Evolutionary conservation across 2,888 invertebrate species (phyloP), one percentile per base, ranked within the genome.

Genomic region (Serripes groenlandicus): DNA sequence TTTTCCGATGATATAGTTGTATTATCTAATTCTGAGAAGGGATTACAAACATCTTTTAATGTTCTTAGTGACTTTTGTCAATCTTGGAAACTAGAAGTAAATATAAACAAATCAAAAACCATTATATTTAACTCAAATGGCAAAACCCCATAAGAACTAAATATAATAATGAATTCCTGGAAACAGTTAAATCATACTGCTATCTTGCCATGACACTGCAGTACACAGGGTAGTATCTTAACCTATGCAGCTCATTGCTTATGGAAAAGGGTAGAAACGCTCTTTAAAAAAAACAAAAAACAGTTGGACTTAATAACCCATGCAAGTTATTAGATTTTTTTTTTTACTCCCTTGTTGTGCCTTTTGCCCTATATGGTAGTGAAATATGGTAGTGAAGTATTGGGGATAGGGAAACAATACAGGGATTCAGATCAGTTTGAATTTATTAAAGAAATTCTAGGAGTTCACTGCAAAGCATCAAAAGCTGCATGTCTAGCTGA

Each of bases 371-470:
- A 0, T 75, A 75, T 42, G 35, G 66, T 18, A 54, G 75, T 52
- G 66, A 75, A 60, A 32, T 79, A 7, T 69, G 58, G 79, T 62
- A 56, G 7, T 15, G 49, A 28, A 2, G 26, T 73, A 9, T 18
- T 26, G 26, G 26, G 4, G n/a, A 23, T 62, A 69, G n/a, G n/a
- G n/a, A n/a, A n/a, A 62, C 11, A 56, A 60, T 28, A 70, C 74
- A 9, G 62, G 75, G 80, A 80, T 72, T 26, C 66, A 23, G 21
- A 75, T 5, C 66, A 80, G 32, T 26, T 75, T 7, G 75, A 80
- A 66, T 80, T 71, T 66, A 42, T 72, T 11, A 81, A 81, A 72
- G 78, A 78, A 49, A 73, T 78, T 5, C 60, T 78, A n/a, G 78
- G 78, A n/a, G 74, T 78, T 26, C 54, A 80, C 37, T 80, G 72